phyloP scores from a whole-genome alignment of 2,797 vertebrate genomes.

The Pipistrellus kuhlii region DNA sequence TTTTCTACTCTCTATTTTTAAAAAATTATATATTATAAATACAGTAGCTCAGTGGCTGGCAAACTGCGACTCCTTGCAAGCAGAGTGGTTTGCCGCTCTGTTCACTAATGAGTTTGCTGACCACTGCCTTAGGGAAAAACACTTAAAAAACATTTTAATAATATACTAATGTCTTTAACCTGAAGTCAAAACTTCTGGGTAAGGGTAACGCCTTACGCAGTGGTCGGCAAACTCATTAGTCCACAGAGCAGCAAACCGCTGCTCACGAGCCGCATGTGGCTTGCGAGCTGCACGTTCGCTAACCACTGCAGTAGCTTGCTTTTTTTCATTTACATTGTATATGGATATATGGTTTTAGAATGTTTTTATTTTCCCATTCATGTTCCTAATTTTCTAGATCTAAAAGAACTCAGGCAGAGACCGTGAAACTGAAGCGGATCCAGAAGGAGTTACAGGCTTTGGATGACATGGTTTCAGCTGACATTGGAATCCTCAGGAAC shows the following conservation, averaged over 20 bases:
- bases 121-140: no score
- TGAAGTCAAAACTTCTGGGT: no score
- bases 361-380: not conserved
- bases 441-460: constrained; percentile 96
- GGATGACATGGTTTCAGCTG: constrained; percentile 96
- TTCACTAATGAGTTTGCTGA: no score
- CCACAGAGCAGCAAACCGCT: no score
- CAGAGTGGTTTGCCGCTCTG: no score
- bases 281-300: no score
- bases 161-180: no score
- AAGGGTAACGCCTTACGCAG: no score
- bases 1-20: constrained; percentile 13
- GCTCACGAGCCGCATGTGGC: no score
- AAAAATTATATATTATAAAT: not conserved
- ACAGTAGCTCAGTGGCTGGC: not conserved
- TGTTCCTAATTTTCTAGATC: constrained; percentile 88
- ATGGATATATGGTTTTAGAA: not conserved
- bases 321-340: not conserved
- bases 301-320: not conserved
- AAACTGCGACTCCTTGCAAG: no score
- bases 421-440: constrained; percentile 94
- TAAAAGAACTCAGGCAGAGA: constrained; percentile 96
- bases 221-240: no score
- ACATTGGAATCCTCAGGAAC: constrained; percentile 94
- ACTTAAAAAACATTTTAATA: no score